Evolutionary conservation across 2,888 invertebrate genomes (phyloP).

Genomic region (Amblyjoppa fuscipennis): DNA sequence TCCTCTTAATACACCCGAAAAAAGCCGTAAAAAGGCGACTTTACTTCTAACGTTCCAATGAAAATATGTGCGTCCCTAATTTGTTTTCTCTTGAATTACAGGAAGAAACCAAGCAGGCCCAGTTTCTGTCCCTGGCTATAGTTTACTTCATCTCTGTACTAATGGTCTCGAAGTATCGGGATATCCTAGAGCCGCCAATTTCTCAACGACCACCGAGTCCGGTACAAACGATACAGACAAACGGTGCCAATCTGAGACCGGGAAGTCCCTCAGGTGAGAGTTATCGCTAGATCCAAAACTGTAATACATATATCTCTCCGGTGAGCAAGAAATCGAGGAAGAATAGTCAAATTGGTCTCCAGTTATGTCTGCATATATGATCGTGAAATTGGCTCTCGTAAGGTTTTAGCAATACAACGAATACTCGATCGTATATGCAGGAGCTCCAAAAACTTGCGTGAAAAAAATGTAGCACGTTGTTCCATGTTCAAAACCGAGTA

Average conservation of each 20-base stretch:
- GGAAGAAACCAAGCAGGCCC: conserved; percentile 99
- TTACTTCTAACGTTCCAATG: background rate
- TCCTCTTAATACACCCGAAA: too few species aligned
- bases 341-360: conserved; percentile 38
- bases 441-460: background rate
- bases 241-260: conserved; percentile 86
- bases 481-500: background rate
- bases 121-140: conserved; percentile 99
- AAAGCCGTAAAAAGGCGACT: too few species aligned
- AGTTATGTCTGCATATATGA: conserved; percentile 22
- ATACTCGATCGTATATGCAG: conserved; percentile 1
- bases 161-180: conserved; percentile 99
- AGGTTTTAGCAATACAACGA: conserved; percentile 29
- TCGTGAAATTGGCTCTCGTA: conserved; percentile 50
- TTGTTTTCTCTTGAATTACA: conserved; percentile 85
- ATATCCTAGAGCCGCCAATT: conserved; percentile 97
- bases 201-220: conserved; percentile 90
- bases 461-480: background rate
- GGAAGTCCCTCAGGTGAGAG: conserved; percentile 88
- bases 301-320: conserved; percentile 17
- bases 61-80: background rate
- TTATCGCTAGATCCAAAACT: conserved; percentile 19
- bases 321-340: conserved; percentile 62
- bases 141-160: conserved; percentile 99
- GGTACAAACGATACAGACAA: conserved; percentile 86